Evolutionary conservation across 2,113 vertebrate genomes (phyloP), one percentile per base, ranked within the genome.

Genomic region (Pontoporia blainvillei): DNA sequence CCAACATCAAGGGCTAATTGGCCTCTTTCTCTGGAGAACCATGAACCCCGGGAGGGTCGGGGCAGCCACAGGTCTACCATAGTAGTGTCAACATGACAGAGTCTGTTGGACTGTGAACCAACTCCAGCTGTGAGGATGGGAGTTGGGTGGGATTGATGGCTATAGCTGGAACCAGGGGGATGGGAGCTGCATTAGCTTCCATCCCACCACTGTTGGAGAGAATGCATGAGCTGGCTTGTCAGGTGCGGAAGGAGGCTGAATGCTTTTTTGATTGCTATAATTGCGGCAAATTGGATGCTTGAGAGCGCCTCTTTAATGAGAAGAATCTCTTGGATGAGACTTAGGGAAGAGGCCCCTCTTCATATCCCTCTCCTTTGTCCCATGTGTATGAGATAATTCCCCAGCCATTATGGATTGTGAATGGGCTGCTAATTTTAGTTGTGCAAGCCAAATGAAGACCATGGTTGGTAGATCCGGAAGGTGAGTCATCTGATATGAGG

Each of bases 231-330:
- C 97, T 95, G 82, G 97, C 97, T 98, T 94, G 96, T 99, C 98
- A 98, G 98, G 98, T 98, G 98, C 98, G 52, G 98, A 97, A 97
- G 92, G 97, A 97, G 94, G 89, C 96, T 99, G 98, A 98, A 98
- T 99, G 98, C 98, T 98, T 98, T 98, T 98, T 99, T 99, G 98
- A 99, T 98, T 98, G 98, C 98, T 98, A 93, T 99, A 98, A 99
- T 99, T 99, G 98, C 97, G 13, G 97, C 97, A 98, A 97, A 99
- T 98, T 98, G 98, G 98, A 95, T 20, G 82, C 98, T 98, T 98
- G 98, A 98, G 97, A 98, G 97, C 25, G 97, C 97, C 97, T 98
- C 97, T 98, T 98, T 98, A 98, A 98, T 94, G 72, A 98, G 98
- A 97, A 98, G 98, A 98, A 98, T 98, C 97, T 98, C 92, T 54